Evolutionary conservation across 2,888 invertebrate species (phyloP).

Genomic region (Xestia sexstrigata): DNA sequence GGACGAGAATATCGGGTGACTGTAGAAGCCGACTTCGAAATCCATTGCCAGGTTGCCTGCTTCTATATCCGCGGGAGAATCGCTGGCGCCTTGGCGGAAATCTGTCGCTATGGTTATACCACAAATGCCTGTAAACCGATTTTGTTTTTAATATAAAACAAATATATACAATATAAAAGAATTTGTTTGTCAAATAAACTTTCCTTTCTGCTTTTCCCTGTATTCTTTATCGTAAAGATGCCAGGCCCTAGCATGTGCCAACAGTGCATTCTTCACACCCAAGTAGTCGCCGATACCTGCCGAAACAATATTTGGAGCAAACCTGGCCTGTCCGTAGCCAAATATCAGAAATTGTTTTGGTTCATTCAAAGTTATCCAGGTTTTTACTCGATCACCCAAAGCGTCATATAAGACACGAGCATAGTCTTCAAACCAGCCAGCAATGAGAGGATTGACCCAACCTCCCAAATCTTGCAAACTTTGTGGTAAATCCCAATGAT

Average conservation of each 20-base stretch:
- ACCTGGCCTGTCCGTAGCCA: conserved; percentile 84
- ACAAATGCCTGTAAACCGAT: conserved; percentile 72
- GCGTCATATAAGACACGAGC: conserved; percentile 83
- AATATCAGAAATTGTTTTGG: conserved; percentile 83
- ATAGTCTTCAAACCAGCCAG: conserved; percentile 88
- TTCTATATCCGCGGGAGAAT: conserved; percentile 76
- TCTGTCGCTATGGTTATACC: conserved; percentile 83
- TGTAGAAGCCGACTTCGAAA: conserved; percentile 83
- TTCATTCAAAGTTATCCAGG: conserved; percentile 92
- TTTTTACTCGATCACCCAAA: conserved; percentile 89
- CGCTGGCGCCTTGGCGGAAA: conserved; percentile 75
- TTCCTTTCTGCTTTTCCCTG: conserved; percentile 75
- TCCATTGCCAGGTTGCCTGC: conserved; percentile 77
- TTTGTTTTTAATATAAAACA: too few relatives aligned
- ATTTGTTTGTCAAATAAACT: neutral
- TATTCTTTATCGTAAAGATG: conserved; percentile 85
- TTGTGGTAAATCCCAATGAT: conserved; percentile 90
- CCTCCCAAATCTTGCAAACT: conserved; percentile 90
- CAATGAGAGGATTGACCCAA: conserved; percentile 85
- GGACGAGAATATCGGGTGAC: conserved; percentile 85
- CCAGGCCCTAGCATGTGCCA: conserved; percentile 91
- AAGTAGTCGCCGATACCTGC: conserved; percentile 88
- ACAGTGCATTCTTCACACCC: conserved; percentile 85
- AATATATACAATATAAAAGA: neutral
- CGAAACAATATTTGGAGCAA: conserved; percentile 82